phyloP scores from a whole-genome alignment of 2,797 vertebrate species.

The Graptemys geographica region DNA sequence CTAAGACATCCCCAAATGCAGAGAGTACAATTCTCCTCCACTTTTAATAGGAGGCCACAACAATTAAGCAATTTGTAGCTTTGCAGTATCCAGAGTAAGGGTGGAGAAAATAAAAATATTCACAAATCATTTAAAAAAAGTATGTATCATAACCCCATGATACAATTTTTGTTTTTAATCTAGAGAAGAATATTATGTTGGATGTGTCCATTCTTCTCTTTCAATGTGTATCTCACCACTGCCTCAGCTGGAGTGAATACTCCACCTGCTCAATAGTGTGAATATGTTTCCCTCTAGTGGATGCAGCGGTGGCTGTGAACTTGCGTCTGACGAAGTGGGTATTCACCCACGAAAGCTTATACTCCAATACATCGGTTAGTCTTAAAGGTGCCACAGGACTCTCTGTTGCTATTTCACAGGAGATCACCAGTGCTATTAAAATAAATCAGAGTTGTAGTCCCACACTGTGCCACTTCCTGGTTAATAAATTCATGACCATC shows the following conservation, averaged over 20 bases:
- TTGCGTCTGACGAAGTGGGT: neutral
- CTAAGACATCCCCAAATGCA: neutral
- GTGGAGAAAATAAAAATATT: neutral
- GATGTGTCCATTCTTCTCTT: slow-evolving; percentile 15
- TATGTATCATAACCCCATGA: neutral
- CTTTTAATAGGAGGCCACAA: neutral
- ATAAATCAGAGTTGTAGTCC: slow-evolving; percentile 35
- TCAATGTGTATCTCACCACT: neutral
- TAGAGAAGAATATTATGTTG: neutral
- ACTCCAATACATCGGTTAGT: too few relatives aligned
- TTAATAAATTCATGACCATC: slow-evolving; percentile 46
- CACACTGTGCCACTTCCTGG: slow-evolving; percentile 8
- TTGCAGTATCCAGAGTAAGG: neutral
- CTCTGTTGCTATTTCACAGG: slow-evolving; percentile 34
- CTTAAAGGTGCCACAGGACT: too few relatives aligned
- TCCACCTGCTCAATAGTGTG: neutral
- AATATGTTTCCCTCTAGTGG: neutral
- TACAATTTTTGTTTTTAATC: neutral
- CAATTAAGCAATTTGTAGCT: neutral
- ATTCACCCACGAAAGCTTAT: too few relatives aligned
- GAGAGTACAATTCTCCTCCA: neutral
- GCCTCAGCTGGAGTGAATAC: slow-evolving; percentile 1
- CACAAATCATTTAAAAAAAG: neutral
- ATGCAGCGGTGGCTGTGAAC: slow-evolving; percentile 11
- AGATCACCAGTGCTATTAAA: slow-evolving; percentile 21